phyloP scores from a whole-genome alignment of 2,888 invertebrate species.

The Melipona bicolor region DNA sequence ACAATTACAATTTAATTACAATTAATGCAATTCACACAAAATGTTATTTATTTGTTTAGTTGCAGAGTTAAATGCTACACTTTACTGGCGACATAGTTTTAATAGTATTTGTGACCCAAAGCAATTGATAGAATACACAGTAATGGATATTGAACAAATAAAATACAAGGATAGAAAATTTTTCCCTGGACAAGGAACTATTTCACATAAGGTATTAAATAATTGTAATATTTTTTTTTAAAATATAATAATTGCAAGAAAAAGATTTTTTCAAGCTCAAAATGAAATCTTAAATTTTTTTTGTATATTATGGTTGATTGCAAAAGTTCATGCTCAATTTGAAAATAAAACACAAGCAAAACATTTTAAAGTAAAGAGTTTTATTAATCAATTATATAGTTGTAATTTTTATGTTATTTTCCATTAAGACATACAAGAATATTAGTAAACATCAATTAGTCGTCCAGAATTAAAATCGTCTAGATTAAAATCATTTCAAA shows the following conservation, averaged over 20 bases:
- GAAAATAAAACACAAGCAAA: no score
- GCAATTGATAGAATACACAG: conserved; percentile 95
- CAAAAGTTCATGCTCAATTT: no score
- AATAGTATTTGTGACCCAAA: conserved; percentile 95
- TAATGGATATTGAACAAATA: conserved; percentile 96
- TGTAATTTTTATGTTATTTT: no score
- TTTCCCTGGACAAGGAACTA: conserved; percentile 94
- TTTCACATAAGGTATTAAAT: conserved; percentile 89
- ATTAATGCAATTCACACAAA: background rate
- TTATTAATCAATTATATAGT: no score
- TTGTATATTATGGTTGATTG: no score
- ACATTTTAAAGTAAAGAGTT: no score
- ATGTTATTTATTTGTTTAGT: conserved; percentile 85
- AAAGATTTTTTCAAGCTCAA: background rate
- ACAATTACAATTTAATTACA: background rate
- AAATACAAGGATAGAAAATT: conserved; percentile 90
- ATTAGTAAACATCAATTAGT: no score
- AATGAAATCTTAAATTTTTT: no score
- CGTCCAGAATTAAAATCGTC: no score
- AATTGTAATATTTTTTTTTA: background rate
- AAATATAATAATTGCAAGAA: background rate
- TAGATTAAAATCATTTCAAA: no score
- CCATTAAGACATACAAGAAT: no score
- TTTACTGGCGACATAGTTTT: conserved; percentile 95
- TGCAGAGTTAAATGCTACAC: conserved; percentile 91